These are phyloP conservation scores for Falco berigora DNA, from an alignment of 2,797 vertebrate genomes.

Conservation along the genomic window DNA sequence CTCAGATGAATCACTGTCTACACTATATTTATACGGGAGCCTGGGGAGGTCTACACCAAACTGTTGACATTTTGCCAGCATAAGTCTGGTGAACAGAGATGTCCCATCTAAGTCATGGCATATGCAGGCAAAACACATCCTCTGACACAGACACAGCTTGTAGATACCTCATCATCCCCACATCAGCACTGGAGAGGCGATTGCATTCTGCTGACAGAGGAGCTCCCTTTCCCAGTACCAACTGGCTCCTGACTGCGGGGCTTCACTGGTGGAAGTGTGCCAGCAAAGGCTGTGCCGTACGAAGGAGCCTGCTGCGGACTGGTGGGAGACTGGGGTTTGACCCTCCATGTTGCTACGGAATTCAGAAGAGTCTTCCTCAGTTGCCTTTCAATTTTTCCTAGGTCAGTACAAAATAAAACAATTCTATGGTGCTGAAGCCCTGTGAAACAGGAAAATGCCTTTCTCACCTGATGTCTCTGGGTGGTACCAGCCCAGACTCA, in stretches of 20 bases:
- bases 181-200: not conserved
- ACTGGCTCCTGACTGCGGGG: rapidly evolving
- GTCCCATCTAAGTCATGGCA: not conserved
- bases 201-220: not conserved
- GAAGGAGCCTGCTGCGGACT: not conserved
- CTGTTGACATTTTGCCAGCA: not conserved
- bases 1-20: not conserved
- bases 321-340: not conserved
- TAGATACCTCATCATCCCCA: not conserved
- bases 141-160: not conserved
- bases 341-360: not conserved
- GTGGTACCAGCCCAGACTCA: not conserved
- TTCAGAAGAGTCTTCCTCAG: not conserved
- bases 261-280: not conserved
- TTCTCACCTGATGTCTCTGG: not conserved
- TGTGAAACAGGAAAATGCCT: not conserved
- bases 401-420: not conserved
- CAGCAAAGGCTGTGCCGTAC: not conserved
- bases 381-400: not conserved
- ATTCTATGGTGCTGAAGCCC: not conserved
- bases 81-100: not conserved
- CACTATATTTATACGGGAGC: not conserved
- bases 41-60: not conserved
- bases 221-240: not conserved
- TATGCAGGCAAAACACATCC: rapidly evolving